Evolutionary conservation across 2,113 vertebrate species (phyloP).

Genomic region (Patagioenas fasciata): DNA sequence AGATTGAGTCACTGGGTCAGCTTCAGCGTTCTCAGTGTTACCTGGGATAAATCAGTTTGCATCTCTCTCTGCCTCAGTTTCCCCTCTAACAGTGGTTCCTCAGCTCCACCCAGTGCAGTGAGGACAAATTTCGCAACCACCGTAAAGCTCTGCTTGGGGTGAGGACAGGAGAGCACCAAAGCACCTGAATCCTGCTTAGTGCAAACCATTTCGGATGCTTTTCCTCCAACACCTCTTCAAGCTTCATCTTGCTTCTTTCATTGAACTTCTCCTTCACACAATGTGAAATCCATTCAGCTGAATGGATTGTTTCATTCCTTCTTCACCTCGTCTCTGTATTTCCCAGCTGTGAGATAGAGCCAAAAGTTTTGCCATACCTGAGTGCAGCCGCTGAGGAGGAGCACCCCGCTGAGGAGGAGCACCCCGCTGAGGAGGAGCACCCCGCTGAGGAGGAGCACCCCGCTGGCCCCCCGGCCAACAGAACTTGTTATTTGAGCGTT

Average conservation of each 20-base stretch:
- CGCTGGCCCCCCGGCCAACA: neutral
- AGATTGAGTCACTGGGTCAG: neutral
- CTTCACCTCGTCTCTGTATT: constrained; percentile 2
- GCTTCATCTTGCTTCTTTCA: neutral
- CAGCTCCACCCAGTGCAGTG: accelerated
- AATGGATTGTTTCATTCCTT: neutral
- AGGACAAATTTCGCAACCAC: neutral
- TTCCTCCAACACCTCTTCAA: neutral
- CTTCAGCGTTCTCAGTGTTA: neutral
- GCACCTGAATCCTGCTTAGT: neutral
- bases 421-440: neutral
- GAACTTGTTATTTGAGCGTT: neutral
- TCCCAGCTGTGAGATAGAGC: constrained; percentile 9
- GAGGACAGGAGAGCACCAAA: neutral
- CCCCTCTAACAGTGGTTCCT: neutral
- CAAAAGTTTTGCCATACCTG: constrained; percentile 60
- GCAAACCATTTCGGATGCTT: neutral
- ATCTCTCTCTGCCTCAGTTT: neutral
- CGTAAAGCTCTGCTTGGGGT: neutral
- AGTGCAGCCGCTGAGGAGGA: neutral
- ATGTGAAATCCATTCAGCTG: constrained; percentile 43
- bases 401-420: neutral
- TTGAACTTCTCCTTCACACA: constrained; percentile 25
- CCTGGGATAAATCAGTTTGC: neutral
- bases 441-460: neutral